Evolutionary conservation across 2,888 invertebrate genomes (phyloP).

Genomic region (Cataglyphis livida): DNA sequence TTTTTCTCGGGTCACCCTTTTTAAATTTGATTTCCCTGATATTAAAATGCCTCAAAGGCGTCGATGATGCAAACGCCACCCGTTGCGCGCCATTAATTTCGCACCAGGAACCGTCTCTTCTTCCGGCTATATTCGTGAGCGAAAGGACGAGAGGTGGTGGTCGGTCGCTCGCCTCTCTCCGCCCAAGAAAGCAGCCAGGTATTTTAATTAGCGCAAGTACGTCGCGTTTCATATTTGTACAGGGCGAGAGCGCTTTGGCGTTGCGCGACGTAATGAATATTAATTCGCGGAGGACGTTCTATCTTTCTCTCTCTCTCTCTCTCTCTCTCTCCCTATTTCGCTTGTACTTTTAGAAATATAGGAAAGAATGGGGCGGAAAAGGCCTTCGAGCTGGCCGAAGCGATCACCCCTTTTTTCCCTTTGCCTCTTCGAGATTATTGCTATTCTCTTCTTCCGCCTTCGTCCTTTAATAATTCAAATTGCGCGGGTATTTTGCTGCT

Average conservation of each 20-base stretch:
- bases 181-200: slow-evolving; percentile 74
- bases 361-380: slow-evolving; percentile 22
- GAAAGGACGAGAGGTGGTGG: slow-evolving; percentile 6
- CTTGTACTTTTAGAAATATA: slow-evolving; percentile 14
- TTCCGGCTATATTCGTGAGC: slow-evolving; percentile 23
- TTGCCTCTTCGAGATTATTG: slow-evolving; percentile 49
- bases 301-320: slow-evolving; percentile 15
- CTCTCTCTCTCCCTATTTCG: neutral
- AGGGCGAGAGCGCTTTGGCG: slow-evolving; percentile 71
- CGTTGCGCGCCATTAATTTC: slow-evolving; percentile 45
- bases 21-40: slow-evolving; percentile 38
- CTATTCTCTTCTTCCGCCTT: slow-evolving; percentile 43
- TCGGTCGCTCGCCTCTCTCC: slow-evolving; percentile 49
- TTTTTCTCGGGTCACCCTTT: neutral
- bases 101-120: slow-evolving; percentile 31
- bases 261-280: slow-evolving; percentile 80
- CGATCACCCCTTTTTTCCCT: slow-evolving; percentile 18
- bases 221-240: slow-evolving; percentile 79
- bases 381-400: slow-evolving; percentile 38
- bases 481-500: slow-evolving; percentile 55
- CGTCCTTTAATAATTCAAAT: slow-evolving; percentile 66
- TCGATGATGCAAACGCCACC: slow-evolving; percentile 50
- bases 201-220: slow-evolving; percentile 83
- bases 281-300: slow-evolving; percentile 76
- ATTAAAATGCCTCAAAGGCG: slow-evolving; percentile 35